Percentiles rank a stretch among this genome's conserved stretches.
Conservation (phyloP, 2,113 vertebrate genomes). For the Zosterops japonicus region DNA sequence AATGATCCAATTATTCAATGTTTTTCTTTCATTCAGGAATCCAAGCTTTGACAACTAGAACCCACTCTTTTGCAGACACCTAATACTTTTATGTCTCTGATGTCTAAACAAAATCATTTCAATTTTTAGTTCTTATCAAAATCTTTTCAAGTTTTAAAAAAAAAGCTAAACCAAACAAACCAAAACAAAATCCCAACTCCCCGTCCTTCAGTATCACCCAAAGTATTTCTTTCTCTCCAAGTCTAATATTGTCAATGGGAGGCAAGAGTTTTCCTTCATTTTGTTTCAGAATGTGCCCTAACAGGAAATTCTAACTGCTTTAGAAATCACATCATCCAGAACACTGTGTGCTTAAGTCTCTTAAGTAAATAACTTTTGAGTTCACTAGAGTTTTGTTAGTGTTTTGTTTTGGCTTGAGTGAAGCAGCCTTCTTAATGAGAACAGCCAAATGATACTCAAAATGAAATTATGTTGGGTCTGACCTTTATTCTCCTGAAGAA, state of each 20-base stretch:
- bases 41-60: not conserved
- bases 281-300: not conserved
- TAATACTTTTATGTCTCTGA: not conserved
- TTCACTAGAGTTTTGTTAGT: not conserved
- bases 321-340: not conserved
- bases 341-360: not conserved
- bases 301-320: not conserved
- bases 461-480: not conserved
- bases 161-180: not conserved
- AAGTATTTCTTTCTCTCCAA: not conserved
- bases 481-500: not conserved
- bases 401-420: not conserved
- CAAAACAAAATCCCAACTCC: not conserved
- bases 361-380: not conserved
- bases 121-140: not conserved
- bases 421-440: not conserved
- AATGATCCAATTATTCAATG: not conserved
- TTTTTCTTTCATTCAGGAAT: not conserved
- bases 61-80: not conserved
- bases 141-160: not conserved
- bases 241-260: not conserved
- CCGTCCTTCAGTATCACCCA: not conserved
- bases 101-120: not conserved
- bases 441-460: not conserved
- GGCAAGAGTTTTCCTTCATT: not conserved